phyloP scores from a whole-genome alignment of 2,888 invertebrate genomes.

The Tenodera sinensis region DNA sequence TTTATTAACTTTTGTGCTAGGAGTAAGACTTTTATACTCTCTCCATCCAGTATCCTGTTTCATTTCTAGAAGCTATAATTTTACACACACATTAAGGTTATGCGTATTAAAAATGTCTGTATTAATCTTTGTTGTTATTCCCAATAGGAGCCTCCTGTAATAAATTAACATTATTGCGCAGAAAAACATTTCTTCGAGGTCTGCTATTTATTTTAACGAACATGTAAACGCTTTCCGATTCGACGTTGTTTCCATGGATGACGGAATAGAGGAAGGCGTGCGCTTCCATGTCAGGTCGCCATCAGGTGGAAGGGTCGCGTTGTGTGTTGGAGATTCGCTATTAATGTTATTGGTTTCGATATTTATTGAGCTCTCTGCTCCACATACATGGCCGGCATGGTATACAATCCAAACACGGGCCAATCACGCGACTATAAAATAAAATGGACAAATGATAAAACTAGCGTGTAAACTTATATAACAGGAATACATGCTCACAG shows the following conservation, averaged over 20 bases:
- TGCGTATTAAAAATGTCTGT: too few relatives aligned
- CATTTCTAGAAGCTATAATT: too few relatives aligned
- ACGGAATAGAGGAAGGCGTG: neutral
- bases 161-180: too few relatives aligned
- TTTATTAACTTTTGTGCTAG: too few relatives aligned
- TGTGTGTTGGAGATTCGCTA: neutral
- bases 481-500: neutral
- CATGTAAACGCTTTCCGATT: too few relatives aligned
- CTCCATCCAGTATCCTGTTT: too few relatives aligned
- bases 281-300: neutral
- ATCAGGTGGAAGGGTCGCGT: neutral
- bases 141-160: too few relatives aligned
- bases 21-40: too few relatives aligned
- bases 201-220: too few relatives aligned
- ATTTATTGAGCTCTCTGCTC: slow-evolving; percentile 49
- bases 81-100: too few relatives aligned
- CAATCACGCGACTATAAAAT: slow-evolving; percentile 2
- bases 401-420: neutral
- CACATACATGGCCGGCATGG: slow-evolving; percentile 2
- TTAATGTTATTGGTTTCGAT: slow-evolving; percentile 39
- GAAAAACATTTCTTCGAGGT: too few relatives aligned
- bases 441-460: neutral
- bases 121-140: too few relatives aligned
- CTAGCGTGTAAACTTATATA: neutral
- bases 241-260: neutral